Evolutionary conservation across 2,888 invertebrate genomes (phyloP).

Genomic region (Rambutsinella grinnellia): DNA sequence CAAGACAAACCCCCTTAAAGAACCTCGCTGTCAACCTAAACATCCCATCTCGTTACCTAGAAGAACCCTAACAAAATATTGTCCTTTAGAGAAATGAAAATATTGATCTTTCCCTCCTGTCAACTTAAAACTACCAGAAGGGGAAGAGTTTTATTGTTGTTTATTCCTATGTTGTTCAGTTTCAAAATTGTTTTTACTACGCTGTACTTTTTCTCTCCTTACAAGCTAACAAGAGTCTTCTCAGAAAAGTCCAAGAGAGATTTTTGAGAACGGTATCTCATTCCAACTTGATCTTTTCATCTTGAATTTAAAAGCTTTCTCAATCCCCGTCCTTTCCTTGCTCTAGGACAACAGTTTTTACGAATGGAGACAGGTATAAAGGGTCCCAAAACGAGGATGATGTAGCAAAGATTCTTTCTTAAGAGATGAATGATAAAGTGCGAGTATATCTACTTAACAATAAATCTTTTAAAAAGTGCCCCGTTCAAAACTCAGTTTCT

Average conservation of each 20-base stretch:
- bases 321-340: background rate
- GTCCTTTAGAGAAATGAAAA: slow-evolving; percentile 35
- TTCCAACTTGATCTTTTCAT: background rate
- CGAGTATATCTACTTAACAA: no score
- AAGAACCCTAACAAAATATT: slow-evolving; percentile 44
- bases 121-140: slow-evolving; percentile 11
- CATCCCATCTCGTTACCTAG: slow-evolving; percentile 12
- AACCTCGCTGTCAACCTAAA: background rate
- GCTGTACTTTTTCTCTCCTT: background rate
- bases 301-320: no score
- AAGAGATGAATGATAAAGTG: slow-evolving; percentile 5
- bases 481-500: background rate
- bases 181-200: background rate
- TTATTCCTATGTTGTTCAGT: slow-evolving; percentile 1
- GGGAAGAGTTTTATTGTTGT: background rate
- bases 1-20: background rate
- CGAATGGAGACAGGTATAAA: slow-evolving; percentile 38
- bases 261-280: background rate
- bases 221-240: background rate
- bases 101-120: slow-evolving; percentile 42
- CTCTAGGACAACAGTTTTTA: slow-evolving; percentile 30
- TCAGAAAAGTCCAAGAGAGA: background rate
- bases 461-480: background rate
- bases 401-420: background rate
- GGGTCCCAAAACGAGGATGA: slow-evolving; percentile 6